Percentiles rank a stretch among this genome's conserved stretches.
Conservation (phyloP, 2,113 vertebrate species). For the Sylvilagus bachmani region DNA sequence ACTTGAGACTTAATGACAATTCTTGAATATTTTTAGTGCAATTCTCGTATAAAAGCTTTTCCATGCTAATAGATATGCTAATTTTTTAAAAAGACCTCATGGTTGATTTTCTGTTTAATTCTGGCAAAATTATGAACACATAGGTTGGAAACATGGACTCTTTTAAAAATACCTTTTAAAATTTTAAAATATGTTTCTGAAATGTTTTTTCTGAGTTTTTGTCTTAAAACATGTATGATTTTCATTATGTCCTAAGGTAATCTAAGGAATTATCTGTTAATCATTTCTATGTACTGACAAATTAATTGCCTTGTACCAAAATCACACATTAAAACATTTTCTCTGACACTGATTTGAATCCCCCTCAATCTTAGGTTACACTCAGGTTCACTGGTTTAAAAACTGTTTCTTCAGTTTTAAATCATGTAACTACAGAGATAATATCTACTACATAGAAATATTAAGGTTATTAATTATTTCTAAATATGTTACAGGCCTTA, state of each 20-base stretch:
- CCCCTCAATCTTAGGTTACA: constrained; percentile 9
- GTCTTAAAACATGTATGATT: neutral
- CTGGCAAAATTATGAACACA: neutral
- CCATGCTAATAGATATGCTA: neutral
- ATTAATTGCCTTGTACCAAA: neutral
- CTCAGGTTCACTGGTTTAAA: neutral
- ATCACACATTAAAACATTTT: constrained; percentile 19
- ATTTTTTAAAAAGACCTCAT: neutral
- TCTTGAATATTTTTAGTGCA: neutral
- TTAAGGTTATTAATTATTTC: constrained; percentile 50
- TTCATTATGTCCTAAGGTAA: neutral
- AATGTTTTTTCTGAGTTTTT: neutral
- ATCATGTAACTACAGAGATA: constrained; percentile 57
- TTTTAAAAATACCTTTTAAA: constrained; percentile 35
- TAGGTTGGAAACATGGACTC: neutral
- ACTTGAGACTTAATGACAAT: neutral
- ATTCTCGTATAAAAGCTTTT: neutral
- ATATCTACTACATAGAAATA: constrained; percentile 50
- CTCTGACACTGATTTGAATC: constrained; percentile 13
- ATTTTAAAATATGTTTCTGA: neutral
- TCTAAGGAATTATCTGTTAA: constrained; percentile 30
- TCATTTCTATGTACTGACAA: neutral
- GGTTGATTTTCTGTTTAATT: neutral
- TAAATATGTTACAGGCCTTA: constrained; percentile 22
- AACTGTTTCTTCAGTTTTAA: constrained; percentile 56